Evolutionary conservation across 1,140 invertebrate genomes (phyloP).

Genomic region (Calliopsis andreniformis): DNA sequence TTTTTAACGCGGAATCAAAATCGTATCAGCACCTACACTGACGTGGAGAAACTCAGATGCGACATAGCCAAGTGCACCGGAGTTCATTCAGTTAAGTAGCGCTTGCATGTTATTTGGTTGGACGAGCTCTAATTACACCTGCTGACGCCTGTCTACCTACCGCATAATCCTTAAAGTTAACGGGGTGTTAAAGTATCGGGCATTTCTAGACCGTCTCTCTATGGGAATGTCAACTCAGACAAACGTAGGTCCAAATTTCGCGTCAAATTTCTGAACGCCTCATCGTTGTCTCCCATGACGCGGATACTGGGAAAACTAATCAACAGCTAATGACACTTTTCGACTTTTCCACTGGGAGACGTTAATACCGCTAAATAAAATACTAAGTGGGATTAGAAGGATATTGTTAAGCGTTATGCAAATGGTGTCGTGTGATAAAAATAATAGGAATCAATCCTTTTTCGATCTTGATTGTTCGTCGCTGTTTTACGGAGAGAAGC

Average conservation of each 20-base stretch:
- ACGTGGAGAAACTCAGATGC: too few relatives aligned
- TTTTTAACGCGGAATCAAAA: not conserved
- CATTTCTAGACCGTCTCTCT: constrained; percentile 28
- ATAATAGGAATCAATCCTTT: constrained; percentile 59
- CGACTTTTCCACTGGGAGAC: constrained; percentile 25
- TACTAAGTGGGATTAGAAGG: constrained; percentile 22
- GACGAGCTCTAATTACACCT: constrained; percentile 29
- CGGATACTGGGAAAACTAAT: not conserved
- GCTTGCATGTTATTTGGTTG: constrained; percentile 51
- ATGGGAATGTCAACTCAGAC: constrained; percentile 44
- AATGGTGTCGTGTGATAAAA: constrained; percentile 53
- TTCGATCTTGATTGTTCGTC: constrained; percentile 25
- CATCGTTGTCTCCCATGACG: too few relatives aligned
- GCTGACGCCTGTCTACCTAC: constrained; percentile 20
- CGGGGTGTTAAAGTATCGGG: constrained; percentile 20
- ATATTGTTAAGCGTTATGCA: constrained; percentile 29
- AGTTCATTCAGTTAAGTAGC: constrained; percentile 18
- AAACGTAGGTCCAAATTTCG: not conserved
- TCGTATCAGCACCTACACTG: too few relatives aligned
- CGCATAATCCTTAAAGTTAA: constrained; percentile 31
- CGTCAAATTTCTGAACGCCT: not conserved
- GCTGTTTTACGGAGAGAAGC: constrained; percentile 25
- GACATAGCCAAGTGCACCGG: not conserved
- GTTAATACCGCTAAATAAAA: constrained; percentile 14
- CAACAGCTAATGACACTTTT: not conserved